These are phyloP conservation scores for Brassicogethes aeneus DNA, from an alignment of 2,888 invertebrate genomes.

Conservation along the genomic window DNA sequence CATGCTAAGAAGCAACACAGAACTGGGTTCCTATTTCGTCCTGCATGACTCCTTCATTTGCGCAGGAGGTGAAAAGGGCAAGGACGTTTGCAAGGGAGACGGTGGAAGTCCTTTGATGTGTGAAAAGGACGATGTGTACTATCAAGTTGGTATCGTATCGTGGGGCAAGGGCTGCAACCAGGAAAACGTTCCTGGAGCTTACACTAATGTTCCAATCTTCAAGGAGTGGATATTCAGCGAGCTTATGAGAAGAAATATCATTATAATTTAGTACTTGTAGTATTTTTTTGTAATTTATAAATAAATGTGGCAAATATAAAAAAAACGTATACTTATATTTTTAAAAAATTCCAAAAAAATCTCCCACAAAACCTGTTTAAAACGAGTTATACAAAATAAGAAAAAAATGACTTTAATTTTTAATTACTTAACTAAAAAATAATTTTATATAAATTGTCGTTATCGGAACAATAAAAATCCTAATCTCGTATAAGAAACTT, in stretches of 20 bases:
- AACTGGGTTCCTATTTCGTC: constrained; percentile 55
- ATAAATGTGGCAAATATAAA: too few species aligned
- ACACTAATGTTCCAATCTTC: constrained; percentile 59
- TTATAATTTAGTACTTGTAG: too few species aligned
- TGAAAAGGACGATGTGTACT: constrained; percentile 46
- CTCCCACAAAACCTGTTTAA: too few species aligned
- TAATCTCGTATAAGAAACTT: too few species aligned
- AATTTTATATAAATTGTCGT: too few species aligned
- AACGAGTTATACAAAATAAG: too few species aligned
- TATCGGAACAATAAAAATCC: too few species aligned
- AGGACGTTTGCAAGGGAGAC: constrained; percentile 55
- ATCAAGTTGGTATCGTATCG: constrained; percentile 70
- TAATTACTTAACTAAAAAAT: too few species aligned
- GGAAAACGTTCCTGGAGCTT: constrained; percentile 66
- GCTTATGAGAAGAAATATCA: constrained; percentile 11
- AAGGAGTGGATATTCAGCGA: constrained; percentile 61
- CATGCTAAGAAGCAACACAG: constrained; percentile 48
- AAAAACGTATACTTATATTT: too few species aligned
- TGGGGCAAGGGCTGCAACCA: constrained; percentile 87
- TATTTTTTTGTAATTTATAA: too few species aligned
- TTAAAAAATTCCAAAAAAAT: too few species aligned
- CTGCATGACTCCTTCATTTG: constrained; percentile 66
- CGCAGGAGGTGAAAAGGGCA: constrained; percentile 66
- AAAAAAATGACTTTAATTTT: too few species aligned
- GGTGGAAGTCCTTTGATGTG: constrained; percentile 26